These are phyloP conservation scores for Piscicola geometra DNA, from an alignment of 2,888 invertebrate genomes.

Conservation along the genomic window DNA sequence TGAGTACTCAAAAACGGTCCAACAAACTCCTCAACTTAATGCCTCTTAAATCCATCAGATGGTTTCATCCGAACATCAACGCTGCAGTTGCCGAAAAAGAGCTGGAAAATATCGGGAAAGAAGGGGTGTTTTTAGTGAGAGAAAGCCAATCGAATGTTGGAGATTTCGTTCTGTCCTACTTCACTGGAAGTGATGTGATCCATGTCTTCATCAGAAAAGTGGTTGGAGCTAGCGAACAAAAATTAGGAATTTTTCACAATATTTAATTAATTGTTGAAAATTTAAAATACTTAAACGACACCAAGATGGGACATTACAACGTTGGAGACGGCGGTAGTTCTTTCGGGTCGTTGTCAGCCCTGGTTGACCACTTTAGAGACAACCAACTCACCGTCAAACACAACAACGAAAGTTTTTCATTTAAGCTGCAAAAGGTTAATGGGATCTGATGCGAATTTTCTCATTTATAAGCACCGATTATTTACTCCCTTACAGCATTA, in stretches of 20 bases:
- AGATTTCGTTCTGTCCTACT: constrained; percentile 85
- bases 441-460: background rate
- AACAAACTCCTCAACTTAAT: too few relatives aligned
- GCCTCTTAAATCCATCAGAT: constrained; percentile 41
- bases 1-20: too few relatives aligned
- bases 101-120: constrained; percentile 83
- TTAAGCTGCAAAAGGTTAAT: constrained; percentile 21
- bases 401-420: background rate
- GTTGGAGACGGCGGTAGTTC: constrained; percentile 85
- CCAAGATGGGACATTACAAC: constrained; percentile 80
- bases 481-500: too few relatives aligned
- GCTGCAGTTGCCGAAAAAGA: constrained; percentile 87
- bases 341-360: constrained; percentile 86
- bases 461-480: background rate
- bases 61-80: constrained; percentile 85
- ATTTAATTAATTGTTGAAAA: too few relatives aligned
- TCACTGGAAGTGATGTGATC: constrained; percentile 88
- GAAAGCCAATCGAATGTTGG: constrained; percentile 93
- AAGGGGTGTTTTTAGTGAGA: constrained; percentile 89
- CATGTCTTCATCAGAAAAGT: constrained; percentile 77
- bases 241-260: too few relatives aligned
- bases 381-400: constrained; percentile 7
- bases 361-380: constrained; percentile 89
- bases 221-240: too few relatives aligned
- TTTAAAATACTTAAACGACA: too few relatives aligned